Conservation (phyloP, 1,140 invertebrate genomes). For the Euura saliciscinereae region DNA sequence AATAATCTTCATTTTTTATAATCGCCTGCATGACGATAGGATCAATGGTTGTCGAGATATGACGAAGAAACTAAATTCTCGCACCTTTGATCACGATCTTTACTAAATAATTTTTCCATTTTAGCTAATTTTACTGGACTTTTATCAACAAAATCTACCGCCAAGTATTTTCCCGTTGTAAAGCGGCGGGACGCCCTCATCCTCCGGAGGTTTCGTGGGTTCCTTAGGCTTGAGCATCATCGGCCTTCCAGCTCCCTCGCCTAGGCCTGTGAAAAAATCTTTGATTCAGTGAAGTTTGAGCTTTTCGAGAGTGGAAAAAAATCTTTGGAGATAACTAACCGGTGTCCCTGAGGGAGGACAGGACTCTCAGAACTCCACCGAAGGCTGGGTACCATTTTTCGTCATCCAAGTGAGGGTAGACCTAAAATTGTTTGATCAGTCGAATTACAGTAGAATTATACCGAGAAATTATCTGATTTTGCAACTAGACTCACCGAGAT, state of each 20-base stretch:
- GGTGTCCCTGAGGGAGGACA: slow-evolving; percentile 59
- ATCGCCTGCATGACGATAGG: no score
- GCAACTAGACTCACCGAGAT: slow-evolving; percentile 36
- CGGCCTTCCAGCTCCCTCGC: slow-evolving; percentile 19
- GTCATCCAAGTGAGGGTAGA: slow-evolving; percentile 63
- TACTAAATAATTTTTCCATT: neutral
- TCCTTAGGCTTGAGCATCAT: slow-evolving; percentile 32
- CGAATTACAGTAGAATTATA: slow-evolving; percentile 13
- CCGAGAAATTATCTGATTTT: neutral
- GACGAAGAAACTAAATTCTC: no score
- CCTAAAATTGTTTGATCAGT: slow-evolving; percentile 46
- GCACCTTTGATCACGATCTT: neutral
- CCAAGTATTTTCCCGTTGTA: slow-evolving; percentile 29
- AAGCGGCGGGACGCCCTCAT: slow-evolving; percentile 20
- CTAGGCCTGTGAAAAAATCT: slow-evolving; percentile 6
- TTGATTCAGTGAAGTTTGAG: no score
- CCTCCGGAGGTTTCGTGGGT: slow-evolving; percentile 1
- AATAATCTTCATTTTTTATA: no score
- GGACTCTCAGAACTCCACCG: slow-evolving; percentile 64
- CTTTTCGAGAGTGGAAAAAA: no score
- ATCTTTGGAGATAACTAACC: slow-evolving; percentile 35
- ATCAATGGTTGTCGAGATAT: no score
- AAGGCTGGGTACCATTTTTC: slow-evolving; percentile 68
- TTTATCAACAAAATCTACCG: neutral
- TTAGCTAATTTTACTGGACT: neutral